phyloP scores from a whole-genome alignment of 2,888 invertebrate genomes.

The Conistra vaccinii region DNA sequence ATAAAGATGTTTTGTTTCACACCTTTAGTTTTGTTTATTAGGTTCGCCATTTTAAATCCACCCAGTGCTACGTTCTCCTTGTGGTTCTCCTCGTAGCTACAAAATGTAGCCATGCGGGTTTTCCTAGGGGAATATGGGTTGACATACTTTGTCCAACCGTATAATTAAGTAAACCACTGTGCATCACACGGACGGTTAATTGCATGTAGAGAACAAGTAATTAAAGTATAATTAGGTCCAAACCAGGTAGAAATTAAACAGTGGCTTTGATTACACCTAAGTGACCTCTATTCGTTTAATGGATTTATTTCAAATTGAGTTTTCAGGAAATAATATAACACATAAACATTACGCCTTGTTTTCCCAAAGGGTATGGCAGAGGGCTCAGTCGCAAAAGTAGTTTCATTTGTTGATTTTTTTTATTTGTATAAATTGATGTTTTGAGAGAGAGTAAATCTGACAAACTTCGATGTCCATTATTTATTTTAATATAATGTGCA shows the following conservation, averaged over 20 bases:
- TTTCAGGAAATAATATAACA: neutral
- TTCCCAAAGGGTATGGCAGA: neutral
- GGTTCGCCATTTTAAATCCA: neutral
- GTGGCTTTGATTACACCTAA: slow-evolving; percentile 24
- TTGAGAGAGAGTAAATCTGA: no score
- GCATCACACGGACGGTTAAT: slow-evolving; percentile 37
- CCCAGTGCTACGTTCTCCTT: neutral
- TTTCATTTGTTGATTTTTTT: no score
- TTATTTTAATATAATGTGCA: no score
- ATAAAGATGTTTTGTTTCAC: neutral
- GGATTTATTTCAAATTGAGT: slow-evolving; percentile 4
- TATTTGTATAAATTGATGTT: no score
- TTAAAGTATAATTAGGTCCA: slow-evolving; percentile 46
- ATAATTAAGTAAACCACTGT: slow-evolving; percentile 52
- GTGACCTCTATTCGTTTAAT: neutral
- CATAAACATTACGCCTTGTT: neutral
- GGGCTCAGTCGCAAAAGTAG: no score
- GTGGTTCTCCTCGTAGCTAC: slow-evolving; percentile 6
- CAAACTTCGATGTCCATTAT: no score
- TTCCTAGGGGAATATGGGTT: slow-evolving; percentile 26
- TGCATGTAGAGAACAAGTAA: slow-evolving; percentile 33
- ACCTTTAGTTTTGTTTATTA: slow-evolving; percentile 21
- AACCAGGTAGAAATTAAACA: slow-evolving; percentile 25
- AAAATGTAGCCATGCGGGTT: slow-evolving; percentile 23
- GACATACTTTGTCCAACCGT: slow-evolving; percentile 40